Evolutionary conservation across 2,113 vertebrate species (phyloP), one percentile per base, ranked within the genome.

Genomic region (Mobula hypostoma): DNA sequence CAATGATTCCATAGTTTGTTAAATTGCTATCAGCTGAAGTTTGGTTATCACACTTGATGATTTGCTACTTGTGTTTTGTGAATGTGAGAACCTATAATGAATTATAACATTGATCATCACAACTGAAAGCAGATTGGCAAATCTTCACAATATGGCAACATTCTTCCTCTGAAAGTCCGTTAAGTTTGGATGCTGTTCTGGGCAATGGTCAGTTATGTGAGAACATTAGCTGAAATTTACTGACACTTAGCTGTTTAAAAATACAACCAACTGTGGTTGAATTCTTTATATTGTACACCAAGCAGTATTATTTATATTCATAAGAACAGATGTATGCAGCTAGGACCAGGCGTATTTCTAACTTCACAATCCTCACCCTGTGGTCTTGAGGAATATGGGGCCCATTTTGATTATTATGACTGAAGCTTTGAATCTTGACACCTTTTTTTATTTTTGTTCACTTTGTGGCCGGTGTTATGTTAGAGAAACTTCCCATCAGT

Each of bases 371-470:
- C 85, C 61, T 66, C 61, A 32, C 32, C 29, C 85, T 90, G 6
- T 66, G 29, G 29, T 68, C 61, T 36, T 68, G 85, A 15, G 56
- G 85, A 68, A 21, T 1, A 40, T 74, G 36, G 83, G 21, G 48
- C 17, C 40, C 83, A 58, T 61, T 87, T 61, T 56, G 61, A 87
- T 29, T 8, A 36, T 74, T 93, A 56, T 93, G 70, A 93, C 68
- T 93, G 91, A 93, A 93, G 91, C 91, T 93, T 93, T 93, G 91
- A 93, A 93, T 93, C 91, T 74, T 93, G 66, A 93, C 85, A 66
- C 63, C 9, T 29, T 72, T 56, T 72, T 40, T 21, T 15, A 15
- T 92, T 92, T 74, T 40, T 56, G 91, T 17, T 56, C 9, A 48
- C 48, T 93, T 93, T 48, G 70, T 93, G 3, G 32, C 32, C 6